Conservation (phyloP, 2,888 invertebrate species). For the Orthosia incerta region DNA sequence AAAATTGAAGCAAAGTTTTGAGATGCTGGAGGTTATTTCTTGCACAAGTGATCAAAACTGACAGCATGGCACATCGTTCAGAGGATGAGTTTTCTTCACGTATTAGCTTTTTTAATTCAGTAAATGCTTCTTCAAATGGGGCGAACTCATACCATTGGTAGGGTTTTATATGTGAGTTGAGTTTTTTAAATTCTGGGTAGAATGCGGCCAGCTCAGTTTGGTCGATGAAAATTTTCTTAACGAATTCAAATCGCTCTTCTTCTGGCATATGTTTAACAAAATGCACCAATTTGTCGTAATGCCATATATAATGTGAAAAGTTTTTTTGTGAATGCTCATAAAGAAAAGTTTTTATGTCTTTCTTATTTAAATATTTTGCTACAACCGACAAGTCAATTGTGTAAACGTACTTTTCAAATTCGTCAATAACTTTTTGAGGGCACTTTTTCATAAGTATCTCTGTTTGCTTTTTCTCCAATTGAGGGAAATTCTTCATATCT, state of each 20-base stretch:
- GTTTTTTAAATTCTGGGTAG: conserved; percentile 28
- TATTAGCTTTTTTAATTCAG: conserved; percentile 77
- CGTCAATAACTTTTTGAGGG: background rate
- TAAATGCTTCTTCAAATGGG: conserved; percentile 47
- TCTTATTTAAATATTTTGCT: conserved; percentile 60
- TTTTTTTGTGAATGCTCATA: background rate
- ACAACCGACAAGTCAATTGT: conserved; percentile 6
- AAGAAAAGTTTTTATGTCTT: conserved; percentile 75
- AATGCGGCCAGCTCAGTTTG: conserved; percentile 18
- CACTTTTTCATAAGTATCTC: conserved; percentile 15
- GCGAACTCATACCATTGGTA: conserved; percentile 51
- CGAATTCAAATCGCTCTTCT: conserved; percentile 22
- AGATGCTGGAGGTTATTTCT: conserved; percentile 70
- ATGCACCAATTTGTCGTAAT: background rate
- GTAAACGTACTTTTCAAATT: conserved; percentile 14
- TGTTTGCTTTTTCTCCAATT: conserved; percentile 54
- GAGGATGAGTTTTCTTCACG: conserved; percentile 74
- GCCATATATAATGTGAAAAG: background rate
- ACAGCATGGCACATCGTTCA: conserved; percentile 76
- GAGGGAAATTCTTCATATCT: conserved; percentile 46
- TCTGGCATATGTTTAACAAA: conserved; percentile 20
- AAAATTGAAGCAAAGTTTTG: conserved; percentile 75
- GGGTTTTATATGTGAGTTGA: conserved; percentile 59
- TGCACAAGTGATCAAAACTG: conserved; percentile 75
- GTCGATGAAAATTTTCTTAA: conserved; percentile 20